phyloP scores from a whole-genome alignment of 1,140 invertebrate genomes.

The Drosophila chauvacae region DNA sequence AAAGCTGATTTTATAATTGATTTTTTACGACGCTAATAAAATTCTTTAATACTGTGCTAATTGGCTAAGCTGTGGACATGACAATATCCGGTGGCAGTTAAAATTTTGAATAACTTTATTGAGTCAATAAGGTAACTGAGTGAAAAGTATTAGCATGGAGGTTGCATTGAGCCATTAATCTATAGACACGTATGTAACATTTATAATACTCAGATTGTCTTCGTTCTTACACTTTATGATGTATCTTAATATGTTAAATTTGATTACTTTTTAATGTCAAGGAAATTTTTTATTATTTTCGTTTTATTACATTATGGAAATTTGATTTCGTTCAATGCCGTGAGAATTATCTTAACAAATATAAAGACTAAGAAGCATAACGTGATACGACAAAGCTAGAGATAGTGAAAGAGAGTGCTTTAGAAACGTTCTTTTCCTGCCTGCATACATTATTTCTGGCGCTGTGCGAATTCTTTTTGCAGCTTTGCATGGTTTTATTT shows the following conservation, averaged over 20 bases:
- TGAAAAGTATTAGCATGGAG: not conserved
- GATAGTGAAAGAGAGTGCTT: no score
- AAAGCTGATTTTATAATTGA: constrained; percentile 44
- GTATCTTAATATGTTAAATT: not conserved
- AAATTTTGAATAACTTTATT: constrained; percentile 45
- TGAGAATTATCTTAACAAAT: no score
- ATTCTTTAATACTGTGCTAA: constrained; percentile 65
- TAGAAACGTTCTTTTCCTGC: no score
- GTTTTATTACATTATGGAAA: not conserved
- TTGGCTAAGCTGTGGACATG: constrained; percentile 53
- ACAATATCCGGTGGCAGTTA: constrained; percentile 60
- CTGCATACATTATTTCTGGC: not conserved
- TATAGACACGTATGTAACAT: not conserved
- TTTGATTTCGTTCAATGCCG: not conserved
- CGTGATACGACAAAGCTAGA: no score
- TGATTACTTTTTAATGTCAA: not conserved
- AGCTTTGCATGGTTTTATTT: no score
- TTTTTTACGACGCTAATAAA: constrained; percentile 62
- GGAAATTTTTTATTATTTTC: not conserved
- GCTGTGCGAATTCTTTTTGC: not conserved
- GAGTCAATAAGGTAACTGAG: not conserved
- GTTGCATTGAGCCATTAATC: not conserved
- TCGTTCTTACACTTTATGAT: not conserved
- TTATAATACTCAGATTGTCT: not conserved
- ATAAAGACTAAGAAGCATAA: not conserved